Conservation (phyloP, 2,888 invertebrate genomes). For the Charanyca ferruginea region DNA sequence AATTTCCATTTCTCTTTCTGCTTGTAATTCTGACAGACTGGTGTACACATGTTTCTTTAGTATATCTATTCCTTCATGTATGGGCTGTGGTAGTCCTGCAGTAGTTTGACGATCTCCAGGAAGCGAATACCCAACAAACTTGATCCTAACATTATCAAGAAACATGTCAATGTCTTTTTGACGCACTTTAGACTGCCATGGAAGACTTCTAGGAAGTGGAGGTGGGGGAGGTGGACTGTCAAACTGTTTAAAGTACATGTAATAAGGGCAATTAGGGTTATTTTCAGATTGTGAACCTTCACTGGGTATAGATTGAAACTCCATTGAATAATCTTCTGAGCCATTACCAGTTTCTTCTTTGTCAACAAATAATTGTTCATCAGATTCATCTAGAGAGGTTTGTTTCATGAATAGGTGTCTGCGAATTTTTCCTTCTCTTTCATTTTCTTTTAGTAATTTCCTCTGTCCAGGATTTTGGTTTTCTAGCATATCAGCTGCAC, state of each 20-base stretch:
- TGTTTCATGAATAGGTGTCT: conserved; percentile 97
- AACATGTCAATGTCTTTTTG: conserved; percentile 98
- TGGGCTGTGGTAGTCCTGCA: conserved; percentile 98
- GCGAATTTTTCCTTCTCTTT: conserved; percentile 93
- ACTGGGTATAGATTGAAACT: conserved; percentile 89
- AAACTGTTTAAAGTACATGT: conserved; percentile 86
- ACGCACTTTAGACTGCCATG: conserved; percentile 99
- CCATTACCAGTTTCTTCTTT: conserved; percentile 92
- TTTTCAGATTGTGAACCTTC: conserved; percentile 81
- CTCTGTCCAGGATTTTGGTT: conserved; percentile 95
- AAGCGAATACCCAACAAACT: conserved; percentile 98
- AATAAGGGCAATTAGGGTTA: conserved; percentile 83
- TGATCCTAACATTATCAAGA: conserved; percentile 96
- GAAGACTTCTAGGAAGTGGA: conserved; percentile 92
- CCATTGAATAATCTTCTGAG: conserved; percentile 92
- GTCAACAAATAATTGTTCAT: conserved; percentile 94
- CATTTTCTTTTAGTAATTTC: conserved; percentile 85
- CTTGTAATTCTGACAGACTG: conserved; percentile 97
- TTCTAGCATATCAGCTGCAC: conserved; percentile 97
- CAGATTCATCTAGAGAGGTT: conserved; percentile 96
- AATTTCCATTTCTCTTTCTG: conserved; percentile 97
- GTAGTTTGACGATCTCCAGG: conserved; percentile 96
- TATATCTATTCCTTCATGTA: conserved; percentile 98
- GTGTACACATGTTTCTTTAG: conserved; percentile 98
- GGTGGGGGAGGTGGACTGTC: conserved; percentile 88